Evolutionary conservation across 2,797 vertebrate genomes (phyloP), one percentile per base, ranked within the genome.

Genomic region (Sebastiscus tertius): DNA sequence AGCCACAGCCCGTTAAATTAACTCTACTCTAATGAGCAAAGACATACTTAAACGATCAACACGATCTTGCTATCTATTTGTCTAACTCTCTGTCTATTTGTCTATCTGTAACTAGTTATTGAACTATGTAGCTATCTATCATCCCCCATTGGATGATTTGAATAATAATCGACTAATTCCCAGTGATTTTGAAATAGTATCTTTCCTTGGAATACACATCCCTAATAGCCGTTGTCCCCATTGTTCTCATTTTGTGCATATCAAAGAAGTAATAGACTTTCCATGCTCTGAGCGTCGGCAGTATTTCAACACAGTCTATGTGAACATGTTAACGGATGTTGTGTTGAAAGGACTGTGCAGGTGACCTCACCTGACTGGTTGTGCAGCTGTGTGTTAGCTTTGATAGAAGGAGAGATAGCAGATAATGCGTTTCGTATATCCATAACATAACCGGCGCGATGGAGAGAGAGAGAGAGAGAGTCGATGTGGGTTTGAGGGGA

Each of bases 341-440:
- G 31, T 66, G 76, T 31, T 79, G 55, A 75, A 60, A 66, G 54
- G 2, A 64, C 72, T 46, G 31, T 24, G 58, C 75, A 36, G 68
- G 61, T 81, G 79, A 83, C 67, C 77, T 85, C 75, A 60, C 54
- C 83, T 56, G 72, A 87, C 85, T 72, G 80, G 75, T 85, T 86
- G 72, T 77, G 89, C 87, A 92, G 90, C 88, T 93, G 91, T 85
- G 89, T 61, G 71, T 65, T 42, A 60, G 85, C 81, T 90, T 90
- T 93, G 94, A 93, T 92, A 81, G 74, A 3, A 65, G 22, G 2
- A 5, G 34, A 8, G 85, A 90, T 92, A 89, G 20, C 39, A 22
- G 75, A 81, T 77, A 60, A 78, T 76, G 59, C 42, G 2, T 84
- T 87, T 84, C 77, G 67, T 72, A 60, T 88, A 77, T 82, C 86